Base-by-base conservation (phyloP, 2,888 invertebrate species). In the Tortrix viridana region DNA sequence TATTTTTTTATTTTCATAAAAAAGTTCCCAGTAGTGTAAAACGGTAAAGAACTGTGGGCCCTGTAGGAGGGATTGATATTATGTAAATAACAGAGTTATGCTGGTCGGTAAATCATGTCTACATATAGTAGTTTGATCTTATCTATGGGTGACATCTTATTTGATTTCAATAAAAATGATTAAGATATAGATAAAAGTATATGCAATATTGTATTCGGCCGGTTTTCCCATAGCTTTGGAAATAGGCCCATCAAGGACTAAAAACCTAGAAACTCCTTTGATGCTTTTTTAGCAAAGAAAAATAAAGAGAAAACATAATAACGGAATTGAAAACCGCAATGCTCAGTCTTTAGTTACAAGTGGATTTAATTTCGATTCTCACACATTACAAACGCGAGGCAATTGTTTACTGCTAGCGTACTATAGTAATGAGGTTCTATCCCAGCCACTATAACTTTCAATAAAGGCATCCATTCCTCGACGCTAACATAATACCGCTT, bases 401-500 rank as follows among this genome's bases (percentile, higher is more conserved):
- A 5, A 12, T 32, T 32, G 32, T 32, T 32, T 32, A 32, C 32
- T 32, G 32, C 32, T 3, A 7, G 32, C 12, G 12, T n/a, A 9
- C n/a, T 12, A 23, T 3, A 16, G 14, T 26, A 6, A 18, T 38
- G 12, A 20, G 14, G 9, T 32, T 43, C 23, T 44, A 5, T 52
- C 22, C 14, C 18, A 7, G n/a, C 14, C 16, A 18, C 19, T 16
- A 20, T 37, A 43, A 55, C 20, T 43, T 38, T 9, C 19, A 57
- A 52, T 26, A 47, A 60, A 53, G 18, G 48, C 32, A 58, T 53
- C 32, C 41, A 44, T 43, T 19, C 18, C 44, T 38, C 50, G 50
- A 32, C 32, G 49, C 56, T 44, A 56, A 62, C 61, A 44, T 58
- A 58, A 60, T 59, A 50, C 49, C 60, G 66, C 54, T 67, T 67